A percentile compares a stretch with the other conserved stretches of the same genome.
Evolutionary conservation across 37 sponge, comb jelly and placozoan species (phyloP).

Genomic region (Spongilla lacustris): DNA sequence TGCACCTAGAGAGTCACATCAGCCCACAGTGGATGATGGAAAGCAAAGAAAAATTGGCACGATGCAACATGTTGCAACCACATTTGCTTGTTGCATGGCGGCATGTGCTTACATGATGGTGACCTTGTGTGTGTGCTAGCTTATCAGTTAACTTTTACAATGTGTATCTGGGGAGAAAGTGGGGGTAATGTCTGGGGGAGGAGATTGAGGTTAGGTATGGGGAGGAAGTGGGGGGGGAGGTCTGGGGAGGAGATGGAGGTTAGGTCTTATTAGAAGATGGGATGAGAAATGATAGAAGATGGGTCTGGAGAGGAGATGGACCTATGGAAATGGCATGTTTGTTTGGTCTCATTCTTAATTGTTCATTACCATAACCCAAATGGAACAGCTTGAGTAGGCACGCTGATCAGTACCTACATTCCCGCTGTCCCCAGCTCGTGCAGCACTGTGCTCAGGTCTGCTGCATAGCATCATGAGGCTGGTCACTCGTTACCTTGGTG

Average conservation of each 20-base stretch:
- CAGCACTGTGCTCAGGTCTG: slow-evolving; percentile 2
- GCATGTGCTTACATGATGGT: too few species aligned
- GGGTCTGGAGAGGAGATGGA: background rate
- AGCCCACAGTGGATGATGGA: too few species aligned
- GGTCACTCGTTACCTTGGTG: slow-evolving; percentile 15
- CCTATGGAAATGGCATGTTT: background rate
- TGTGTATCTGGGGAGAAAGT: too few species aligned
- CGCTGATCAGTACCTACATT: background rate
- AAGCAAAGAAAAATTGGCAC: too few species aligned
- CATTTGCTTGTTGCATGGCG: too few species aligned
- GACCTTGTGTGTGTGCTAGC: too few species aligned
- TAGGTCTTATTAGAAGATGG: too few species aligned
- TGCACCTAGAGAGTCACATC: too few species aligned
- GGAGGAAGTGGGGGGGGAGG: background rate
- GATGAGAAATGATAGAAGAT: background rate
- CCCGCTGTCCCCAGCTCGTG: background rate
- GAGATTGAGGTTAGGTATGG: background rate
- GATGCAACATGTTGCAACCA: too few species aligned
- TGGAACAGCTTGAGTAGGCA: too few species aligned
- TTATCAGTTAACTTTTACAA: too few species aligned
- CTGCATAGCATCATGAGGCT: slow-evolving; percentile 49
- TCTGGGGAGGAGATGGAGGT: background rate
- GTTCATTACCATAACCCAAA: background rate
- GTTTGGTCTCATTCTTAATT: background rate
- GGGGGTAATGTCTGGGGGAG: too few species aligned